Evolutionary conservation across 2,888 invertebrate genomes (phyloP).

Genomic region (Pristionchus japonicus): DNA sequence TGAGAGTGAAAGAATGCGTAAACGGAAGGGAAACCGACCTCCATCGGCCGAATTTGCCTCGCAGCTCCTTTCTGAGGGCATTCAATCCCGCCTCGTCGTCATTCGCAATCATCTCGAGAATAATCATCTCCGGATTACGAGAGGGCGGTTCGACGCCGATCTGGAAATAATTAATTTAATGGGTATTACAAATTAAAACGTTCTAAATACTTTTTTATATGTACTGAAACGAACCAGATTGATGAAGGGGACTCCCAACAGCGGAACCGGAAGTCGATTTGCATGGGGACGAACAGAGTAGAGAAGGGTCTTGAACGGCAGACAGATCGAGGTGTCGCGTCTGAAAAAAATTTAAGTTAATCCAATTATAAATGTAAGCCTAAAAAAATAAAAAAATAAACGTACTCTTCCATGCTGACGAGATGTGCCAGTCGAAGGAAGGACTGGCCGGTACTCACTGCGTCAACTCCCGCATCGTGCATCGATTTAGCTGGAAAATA

Average conservation of each 20-base stretch:
- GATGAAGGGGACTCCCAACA: slow-evolving; percentile 44
- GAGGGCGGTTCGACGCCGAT: slow-evolving; percentile 41
- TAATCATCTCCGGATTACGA: slow-evolving; percentile 46
- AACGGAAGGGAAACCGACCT: background rate
- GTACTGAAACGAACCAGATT: slow-evolving; percentile 41
- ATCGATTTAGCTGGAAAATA: background rate
- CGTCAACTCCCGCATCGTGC: slow-evolving; percentile 44
- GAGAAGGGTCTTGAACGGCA: slow-evolving; percentile 25
- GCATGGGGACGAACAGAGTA: slow-evolving; percentile 24
- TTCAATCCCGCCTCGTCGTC: slow-evolving; percentile 37
- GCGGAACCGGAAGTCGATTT: slow-evolving; percentile 43
- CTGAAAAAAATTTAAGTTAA: background rate
- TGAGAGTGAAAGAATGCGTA: background rate
- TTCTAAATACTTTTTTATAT: no score
- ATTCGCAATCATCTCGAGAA: slow-evolving; percentile 43
- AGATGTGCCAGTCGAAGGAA: slow-evolving; percentile 45
- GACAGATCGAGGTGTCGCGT: slow-evolving; percentile 18
- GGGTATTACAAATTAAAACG: background rate
- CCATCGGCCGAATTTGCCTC: slow-evolving; percentile 45
- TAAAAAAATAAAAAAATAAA: background rate
- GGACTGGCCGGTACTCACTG: slow-evolving; percentile 43
- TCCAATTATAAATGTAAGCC: background rate
- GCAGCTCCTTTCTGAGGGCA: slow-evolving; percentile 38
- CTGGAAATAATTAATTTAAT: background rate
- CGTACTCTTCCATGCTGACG: slow-evolving; percentile 28